phyloP scores from a whole-genome alignment of 2,888 invertebrate genomes.

The Bursaphelenchus okinawaensis region DNA sequence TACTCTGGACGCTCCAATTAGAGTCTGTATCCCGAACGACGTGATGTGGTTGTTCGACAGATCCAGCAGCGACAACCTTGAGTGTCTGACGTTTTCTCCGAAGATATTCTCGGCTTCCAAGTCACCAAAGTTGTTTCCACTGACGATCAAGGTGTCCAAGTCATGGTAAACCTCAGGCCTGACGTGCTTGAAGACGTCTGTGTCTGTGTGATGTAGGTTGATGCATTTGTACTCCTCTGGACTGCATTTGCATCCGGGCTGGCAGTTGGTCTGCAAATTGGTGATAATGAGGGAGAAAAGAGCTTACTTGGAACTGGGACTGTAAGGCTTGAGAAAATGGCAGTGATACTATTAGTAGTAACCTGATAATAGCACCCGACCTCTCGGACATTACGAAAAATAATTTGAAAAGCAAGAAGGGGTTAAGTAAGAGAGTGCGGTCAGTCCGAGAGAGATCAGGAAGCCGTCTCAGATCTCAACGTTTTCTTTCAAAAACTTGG shows the following conservation, averaged over 20 bases:
- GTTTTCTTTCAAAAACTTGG: not conserved
- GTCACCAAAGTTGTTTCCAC: conserved; percentile 27
- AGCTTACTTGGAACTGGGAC: not conserved
- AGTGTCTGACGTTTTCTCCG: conserved; percentile 19
- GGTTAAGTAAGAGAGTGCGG: not conserved
- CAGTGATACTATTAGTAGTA: not conserved
- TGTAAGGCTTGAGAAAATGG: not conserved
- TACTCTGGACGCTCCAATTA: conserved; percentile 31
- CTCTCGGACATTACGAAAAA: not conserved
- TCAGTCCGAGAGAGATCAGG: not conserved
- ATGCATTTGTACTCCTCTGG: conserved; percentile 17
- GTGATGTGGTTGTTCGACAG: conserved; percentile 31
- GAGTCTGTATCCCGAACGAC: conserved; percentile 33
- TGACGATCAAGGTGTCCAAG: conserved; percentile 25
- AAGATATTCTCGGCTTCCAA: conserved; percentile 20
- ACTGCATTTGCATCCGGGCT: conserved; percentile 23
- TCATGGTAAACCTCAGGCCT: conserved; percentile 18
- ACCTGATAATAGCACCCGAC: not conserved
- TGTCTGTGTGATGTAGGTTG: conserved; percentile 10
- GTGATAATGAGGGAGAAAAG: not conserved
- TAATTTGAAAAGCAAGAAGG: not conserved
- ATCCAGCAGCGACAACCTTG: conserved; percentile 28
- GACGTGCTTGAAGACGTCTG: conserved; percentile 22
- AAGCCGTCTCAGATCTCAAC: not conserved
- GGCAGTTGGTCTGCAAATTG: conserved; percentile 24